Percentiles rank a stretch among this genome's conserved stretches.
Evolutionary conservation across 2,113 vertebrate genomes (phyloP).

Genomic region (Perccottus glenii): DNA sequence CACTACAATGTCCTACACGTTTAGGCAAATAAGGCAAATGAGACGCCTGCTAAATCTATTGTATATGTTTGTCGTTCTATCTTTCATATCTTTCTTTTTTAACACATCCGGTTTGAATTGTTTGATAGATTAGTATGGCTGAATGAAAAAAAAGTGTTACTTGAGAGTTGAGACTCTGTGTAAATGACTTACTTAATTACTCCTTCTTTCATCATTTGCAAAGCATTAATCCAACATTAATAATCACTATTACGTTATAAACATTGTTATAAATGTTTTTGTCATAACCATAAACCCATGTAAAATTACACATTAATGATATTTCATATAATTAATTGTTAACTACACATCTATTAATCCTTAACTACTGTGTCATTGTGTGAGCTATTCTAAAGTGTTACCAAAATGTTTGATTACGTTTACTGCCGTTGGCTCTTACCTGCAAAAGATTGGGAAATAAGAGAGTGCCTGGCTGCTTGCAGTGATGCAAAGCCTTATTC

Average conservation of each 20-base stretch:
- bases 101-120: neutral
- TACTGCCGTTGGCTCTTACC: neutral
- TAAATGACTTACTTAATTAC: neutral
- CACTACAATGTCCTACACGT: neutral
- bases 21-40: neutral
- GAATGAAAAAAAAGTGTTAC: constrained; percentile 1
- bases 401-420: neutral
- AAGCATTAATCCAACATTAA: no score
- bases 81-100: neutral
- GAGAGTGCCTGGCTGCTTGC: constrained; percentile 6
- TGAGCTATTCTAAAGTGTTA: no score
- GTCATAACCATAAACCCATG: no score
- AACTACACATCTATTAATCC: no score
- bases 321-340: no score
- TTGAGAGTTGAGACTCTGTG: neutral
- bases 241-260: no score
- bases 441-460: neutral
- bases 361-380: no score
- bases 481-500: neutral
- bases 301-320: no score
- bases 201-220: no score
- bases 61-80: neutral
- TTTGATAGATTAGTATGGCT: constrained; percentile 4
- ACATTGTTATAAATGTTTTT: no score
- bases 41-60: neutral